Base-by-base conservation (phyloP, 1,140 invertebrate species). In the Diachasmimorpha longicaudata region DNA sequence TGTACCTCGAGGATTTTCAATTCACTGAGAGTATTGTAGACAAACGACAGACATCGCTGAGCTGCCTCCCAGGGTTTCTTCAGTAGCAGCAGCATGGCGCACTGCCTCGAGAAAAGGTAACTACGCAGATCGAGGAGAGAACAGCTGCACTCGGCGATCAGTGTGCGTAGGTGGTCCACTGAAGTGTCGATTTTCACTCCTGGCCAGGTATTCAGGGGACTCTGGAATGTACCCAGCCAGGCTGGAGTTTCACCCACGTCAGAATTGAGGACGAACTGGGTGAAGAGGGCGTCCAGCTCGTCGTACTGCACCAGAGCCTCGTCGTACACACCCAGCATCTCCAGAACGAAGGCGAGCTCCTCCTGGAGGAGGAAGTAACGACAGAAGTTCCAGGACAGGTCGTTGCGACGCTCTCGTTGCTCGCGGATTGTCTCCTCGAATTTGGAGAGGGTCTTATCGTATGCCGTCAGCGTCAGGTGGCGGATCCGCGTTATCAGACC, bases 241-340 rank as follows among this genome's bases (percentile, higher is more conserved):
- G 91, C 91, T 75, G 95, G 93, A 84, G 92, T 93, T 79, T 95
- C 94, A 92, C 77, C 5, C 74, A 70, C 16, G 70, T 95, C 94
- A 13, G 69, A 63, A 63, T 39, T 70, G 25, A 72, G 23, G 11
- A 71, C 36, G 19, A 73, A 73, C 36, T 73, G 25, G 19, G 31
- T 73, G 13, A 44, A 73, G 39, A 63, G 58, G 55, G 46, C 31
- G 31, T 52, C 39, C n/a, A 70, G 16, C 19, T 70, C 68, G 37
- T 70, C 97, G 89, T 99, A 99, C 83, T 99, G 97, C 66, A 99
- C 94, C 75, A 99, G 89, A 25, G 97, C 96, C 90, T 99, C 97
- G 81, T 98, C 97, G 86, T 95, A 93, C 67, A 99, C 89, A 74
- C 96, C 96, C 76, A 99, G 88, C 93, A 98, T 97, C 91, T 98